Conservation (phyloP, 2,888 invertebrate genomes). For the Lasioglossum lativentre region DNA sequence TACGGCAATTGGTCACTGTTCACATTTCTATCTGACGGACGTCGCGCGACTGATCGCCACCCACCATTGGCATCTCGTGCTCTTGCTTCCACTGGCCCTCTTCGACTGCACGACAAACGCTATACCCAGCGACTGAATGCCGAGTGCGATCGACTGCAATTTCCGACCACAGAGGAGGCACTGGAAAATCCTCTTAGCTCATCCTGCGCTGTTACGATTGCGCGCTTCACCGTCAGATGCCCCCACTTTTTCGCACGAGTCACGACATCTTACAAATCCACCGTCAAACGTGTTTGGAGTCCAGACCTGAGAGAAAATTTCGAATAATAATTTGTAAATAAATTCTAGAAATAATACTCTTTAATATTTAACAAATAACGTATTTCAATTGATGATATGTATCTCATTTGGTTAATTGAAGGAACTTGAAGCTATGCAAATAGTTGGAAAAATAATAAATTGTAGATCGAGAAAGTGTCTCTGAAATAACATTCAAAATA, state of each 20-base stretch:
- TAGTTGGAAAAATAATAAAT: no score
- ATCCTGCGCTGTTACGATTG: neutral
- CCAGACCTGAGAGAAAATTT: no score
- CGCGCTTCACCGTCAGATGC: neutral
- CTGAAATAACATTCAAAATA: no score
- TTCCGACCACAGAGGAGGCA: constrained; percentile 35
- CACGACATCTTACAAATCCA: neutral
- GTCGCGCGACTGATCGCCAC: constrained; percentile 59
- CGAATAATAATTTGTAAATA: no score
- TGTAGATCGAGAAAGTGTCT: no score
- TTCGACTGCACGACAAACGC: constrained; percentile 44
- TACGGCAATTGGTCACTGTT: constrained; percentile 54
- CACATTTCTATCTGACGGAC: constrained; percentile 58
- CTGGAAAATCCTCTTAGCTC: constrained; percentile 49
- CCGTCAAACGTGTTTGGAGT: neutral
- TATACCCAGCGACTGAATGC: constrained; percentile 30
- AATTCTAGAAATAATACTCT: no score
- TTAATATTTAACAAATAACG: no score
- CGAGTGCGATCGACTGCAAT: constrained; percentile 38
- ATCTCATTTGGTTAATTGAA: no score
- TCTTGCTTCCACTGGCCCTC: constrained; percentile 44
- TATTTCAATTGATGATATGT: no score
- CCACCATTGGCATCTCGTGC: constrained; percentile 57
- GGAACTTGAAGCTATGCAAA: no score
- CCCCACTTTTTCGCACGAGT: neutral